Conservation (phyloP, 2,113 vertebrate species). For the Empidonax traillii region DNA sequence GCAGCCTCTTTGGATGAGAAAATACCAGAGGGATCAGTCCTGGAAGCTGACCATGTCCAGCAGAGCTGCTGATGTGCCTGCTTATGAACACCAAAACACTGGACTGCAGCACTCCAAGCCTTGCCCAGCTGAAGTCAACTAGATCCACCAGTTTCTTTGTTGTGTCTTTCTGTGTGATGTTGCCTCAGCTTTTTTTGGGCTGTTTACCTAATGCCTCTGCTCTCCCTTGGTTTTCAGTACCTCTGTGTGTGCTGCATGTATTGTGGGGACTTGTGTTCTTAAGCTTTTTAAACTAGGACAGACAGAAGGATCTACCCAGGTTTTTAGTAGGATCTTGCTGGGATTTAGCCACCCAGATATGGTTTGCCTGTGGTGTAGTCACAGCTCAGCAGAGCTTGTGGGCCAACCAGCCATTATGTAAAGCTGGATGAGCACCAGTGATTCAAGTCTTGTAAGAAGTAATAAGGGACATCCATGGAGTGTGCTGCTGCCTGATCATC, state of each 20-base stretch:
- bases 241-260: neutral
- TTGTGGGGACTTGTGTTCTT: neutral
- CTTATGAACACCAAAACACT: rapidly evolving
- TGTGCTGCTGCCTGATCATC: neutral
- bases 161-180: neutral
- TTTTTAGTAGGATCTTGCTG: neutral
- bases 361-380: neutral
- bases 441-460: neutral
- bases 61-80: neutral
- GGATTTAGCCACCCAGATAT: neutral
- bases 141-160: neutral
- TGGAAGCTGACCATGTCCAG: neutral
- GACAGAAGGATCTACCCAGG: neutral
- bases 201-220: neutral
- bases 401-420: neutral
- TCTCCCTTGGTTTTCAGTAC: neutral
- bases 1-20: neutral
- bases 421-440: neutral
- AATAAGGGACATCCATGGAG: neutral
- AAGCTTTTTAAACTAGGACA: neutral
- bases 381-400: neutral
- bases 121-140: neutral
- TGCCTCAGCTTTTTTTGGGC: neutral
- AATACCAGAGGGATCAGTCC: neutral
- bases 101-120: neutral